Evolutionary conservation across 1,140 invertebrate genomes (phyloP).

Genomic region (Drosophila guanche): DNA sequence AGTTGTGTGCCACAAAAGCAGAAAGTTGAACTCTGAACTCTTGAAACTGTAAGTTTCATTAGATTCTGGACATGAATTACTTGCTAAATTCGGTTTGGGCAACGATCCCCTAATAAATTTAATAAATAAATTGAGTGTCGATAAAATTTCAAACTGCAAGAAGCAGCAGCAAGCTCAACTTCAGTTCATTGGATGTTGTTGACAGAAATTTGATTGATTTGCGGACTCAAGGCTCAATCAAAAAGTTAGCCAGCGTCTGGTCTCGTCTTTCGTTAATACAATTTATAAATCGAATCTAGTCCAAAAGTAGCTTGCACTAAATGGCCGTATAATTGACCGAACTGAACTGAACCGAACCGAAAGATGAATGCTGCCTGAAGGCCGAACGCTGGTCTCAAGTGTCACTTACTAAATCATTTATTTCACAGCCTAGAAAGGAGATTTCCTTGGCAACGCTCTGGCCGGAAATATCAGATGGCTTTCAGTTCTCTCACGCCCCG

Average conservation of each 20-base stretch:
- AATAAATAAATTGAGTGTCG: conserved; percentile 1
- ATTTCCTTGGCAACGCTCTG: conserved; percentile 26
- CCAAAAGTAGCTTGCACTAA: conserved; percentile 36
- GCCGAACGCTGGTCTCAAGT: not conserved
- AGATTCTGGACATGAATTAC: no score
- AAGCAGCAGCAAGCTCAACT: not conserved
- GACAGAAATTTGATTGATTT: conserved; percentile 27
- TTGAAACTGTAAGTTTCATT: no score
- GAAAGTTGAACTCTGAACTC: not conserved
- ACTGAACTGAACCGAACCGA: not conserved
- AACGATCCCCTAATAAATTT: not conserved
- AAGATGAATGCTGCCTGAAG: no score
- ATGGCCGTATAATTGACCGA: conserved; percentile 61
- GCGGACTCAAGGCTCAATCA: conserved; percentile 14
- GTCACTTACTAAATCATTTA: conserved; percentile 33
- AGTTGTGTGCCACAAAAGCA: no score
- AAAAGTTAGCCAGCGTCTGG: not conserved
- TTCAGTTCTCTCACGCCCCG: conserved; percentile 5
- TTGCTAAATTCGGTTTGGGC: no score
- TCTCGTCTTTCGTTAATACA: not conserved
- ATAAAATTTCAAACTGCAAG: conserved; percentile 3
- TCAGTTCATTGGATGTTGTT: not conserved
- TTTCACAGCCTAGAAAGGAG: conserved; percentile 19
- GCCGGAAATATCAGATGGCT: conserved; percentile 35
- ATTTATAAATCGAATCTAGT: conserved; percentile 35